Conservation (phyloP, 2,113 vertebrate species). For the Xiphias gladius region DNA sequence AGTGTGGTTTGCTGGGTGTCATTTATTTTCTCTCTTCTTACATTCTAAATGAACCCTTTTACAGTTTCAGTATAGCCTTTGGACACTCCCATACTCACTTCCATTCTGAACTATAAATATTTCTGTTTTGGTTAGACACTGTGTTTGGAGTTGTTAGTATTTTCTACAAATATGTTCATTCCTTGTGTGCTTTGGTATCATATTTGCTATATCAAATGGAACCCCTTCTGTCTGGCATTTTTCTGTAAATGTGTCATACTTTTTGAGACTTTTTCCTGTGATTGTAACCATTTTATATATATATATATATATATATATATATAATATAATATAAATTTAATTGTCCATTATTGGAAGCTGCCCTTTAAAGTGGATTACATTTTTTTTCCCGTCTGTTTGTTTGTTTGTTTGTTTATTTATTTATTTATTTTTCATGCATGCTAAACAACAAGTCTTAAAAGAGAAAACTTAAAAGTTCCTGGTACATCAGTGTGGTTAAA, state of each 20-base stretch:
- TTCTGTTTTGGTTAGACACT: conserved; percentile 1
- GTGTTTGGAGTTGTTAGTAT: background rate
- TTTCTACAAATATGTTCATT: conserved; percentile 35
- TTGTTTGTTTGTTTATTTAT: too few relatives aligned
- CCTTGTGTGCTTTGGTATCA: background rate
- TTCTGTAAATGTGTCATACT: conserved; percentile 17
- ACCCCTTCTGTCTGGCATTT: background rate
- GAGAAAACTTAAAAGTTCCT: background rate
- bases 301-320: too few relatives aligned
- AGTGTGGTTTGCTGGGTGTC: background rate
- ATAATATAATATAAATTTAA: too few relatives aligned
- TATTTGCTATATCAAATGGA: conserved; percentile 1
- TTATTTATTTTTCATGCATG: background rate
- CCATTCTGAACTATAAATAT: background rate
- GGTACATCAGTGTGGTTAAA: background rate
- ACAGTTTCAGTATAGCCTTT: background rate
- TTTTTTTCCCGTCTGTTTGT: too few relatives aligned
- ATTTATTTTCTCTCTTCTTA: conserved; percentile 4
- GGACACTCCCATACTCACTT: conserved; percentile 17
- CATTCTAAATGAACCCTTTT: conserved; percentile 8
- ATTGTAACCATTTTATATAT: background rate
- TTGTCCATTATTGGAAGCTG: conserved; percentile 27
- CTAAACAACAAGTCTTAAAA: background rate
- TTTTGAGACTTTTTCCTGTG: background rate
- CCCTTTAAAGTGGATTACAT: background rate